These are phyloP conservation scores for Caretta caretta DNA, from an alignment of 2,113 vertebrate genomes.

Conservation along the genomic window DNA sequence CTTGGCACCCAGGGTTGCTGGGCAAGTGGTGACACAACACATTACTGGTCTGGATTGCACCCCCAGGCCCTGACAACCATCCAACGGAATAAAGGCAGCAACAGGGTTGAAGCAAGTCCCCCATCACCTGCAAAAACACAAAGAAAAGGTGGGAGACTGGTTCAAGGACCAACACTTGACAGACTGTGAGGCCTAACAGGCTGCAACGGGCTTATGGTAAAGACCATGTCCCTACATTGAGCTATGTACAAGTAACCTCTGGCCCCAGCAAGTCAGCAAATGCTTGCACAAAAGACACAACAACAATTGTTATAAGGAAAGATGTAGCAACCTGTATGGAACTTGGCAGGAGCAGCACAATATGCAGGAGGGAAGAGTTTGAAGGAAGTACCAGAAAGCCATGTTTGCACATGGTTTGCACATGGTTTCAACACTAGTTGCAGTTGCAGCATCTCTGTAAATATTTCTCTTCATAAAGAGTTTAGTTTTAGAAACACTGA, in stretches of 20 bases:
- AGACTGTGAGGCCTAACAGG: not conserved
- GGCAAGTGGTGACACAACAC: not conserved
- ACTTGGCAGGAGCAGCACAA: not conserved
- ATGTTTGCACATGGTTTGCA: not conserved
- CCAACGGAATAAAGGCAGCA: not conserved
- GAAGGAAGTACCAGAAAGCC: not conserved
- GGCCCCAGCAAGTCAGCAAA: not conserved
- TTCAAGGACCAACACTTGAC: not conserved
- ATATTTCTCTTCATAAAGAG: not conserved
- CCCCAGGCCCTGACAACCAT: not conserved
- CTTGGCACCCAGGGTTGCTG: not conserved
- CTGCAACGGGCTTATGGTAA: not conserved
- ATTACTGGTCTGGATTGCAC: not conserved
- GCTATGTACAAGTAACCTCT: not conserved
- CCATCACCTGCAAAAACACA: not conserved
- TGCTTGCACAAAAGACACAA: not conserved
- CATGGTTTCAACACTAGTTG: not conserved
- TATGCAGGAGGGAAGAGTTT: not conserved
- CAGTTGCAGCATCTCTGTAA: not conserved
- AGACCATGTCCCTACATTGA: not conserved
- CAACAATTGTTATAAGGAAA: not conserved
- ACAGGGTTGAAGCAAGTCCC: not conserved
- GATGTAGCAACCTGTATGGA: not conserved
- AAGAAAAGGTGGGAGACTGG: not conserved
- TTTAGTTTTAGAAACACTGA: not conserved